These are phyloP conservation scores for Phorcus lineatus DNA, from an alignment of 2,888 invertebrate species.

Conservation along the genomic window DNA sequence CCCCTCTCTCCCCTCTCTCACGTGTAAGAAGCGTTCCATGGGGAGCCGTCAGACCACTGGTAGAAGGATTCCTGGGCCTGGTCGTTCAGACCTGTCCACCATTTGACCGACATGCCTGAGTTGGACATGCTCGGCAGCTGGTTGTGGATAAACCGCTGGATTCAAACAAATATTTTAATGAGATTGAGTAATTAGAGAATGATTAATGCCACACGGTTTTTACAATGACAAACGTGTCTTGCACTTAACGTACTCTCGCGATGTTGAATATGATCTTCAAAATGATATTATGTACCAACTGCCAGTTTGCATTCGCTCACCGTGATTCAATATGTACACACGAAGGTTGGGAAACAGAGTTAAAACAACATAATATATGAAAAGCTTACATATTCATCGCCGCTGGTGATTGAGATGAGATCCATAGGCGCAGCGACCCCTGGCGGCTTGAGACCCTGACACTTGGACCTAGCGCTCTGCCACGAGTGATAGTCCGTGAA, in stretches of 20 bases:
- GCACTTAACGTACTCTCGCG: too few species aligned
- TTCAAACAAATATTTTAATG: not conserved
- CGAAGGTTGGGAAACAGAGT: not conserved
- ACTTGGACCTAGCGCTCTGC: slow-evolving; percentile 44
- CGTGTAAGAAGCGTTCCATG: slow-evolving; percentile 35
- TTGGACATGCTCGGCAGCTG: slow-evolving; percentile 31
- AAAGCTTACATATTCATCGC: slow-evolving; percentile 42
- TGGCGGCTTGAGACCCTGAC: slow-evolving; percentile 35
- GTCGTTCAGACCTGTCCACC: slow-evolving; percentile 55
- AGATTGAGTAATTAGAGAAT: not conserved
- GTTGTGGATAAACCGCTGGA: slow-evolving; percentile 24
- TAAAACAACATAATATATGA: too few species aligned
- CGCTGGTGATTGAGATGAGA: slow-evolving; percentile 39
- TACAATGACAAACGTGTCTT: too few species aligned
- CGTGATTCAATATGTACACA: not conserved
- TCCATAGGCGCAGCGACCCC: slow-evolving; percentile 28
- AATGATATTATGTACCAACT: too few species aligned
- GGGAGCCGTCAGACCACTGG: slow-evolving; percentile 45
- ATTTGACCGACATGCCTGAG: slow-evolving; percentile 37
- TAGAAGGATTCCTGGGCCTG: slow-evolving; percentile 37
- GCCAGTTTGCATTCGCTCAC: not conserved
- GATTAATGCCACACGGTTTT: not conserved
- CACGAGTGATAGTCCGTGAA: slow-evolving; percentile 43
- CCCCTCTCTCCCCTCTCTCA: not conserved
- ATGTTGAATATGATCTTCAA: too few species aligned